These are phyloP conservation scores for Diachrysia chrysitis DNA, from an alignment of 2,888 invertebrate species.

Conservation along the genomic window DNA sequence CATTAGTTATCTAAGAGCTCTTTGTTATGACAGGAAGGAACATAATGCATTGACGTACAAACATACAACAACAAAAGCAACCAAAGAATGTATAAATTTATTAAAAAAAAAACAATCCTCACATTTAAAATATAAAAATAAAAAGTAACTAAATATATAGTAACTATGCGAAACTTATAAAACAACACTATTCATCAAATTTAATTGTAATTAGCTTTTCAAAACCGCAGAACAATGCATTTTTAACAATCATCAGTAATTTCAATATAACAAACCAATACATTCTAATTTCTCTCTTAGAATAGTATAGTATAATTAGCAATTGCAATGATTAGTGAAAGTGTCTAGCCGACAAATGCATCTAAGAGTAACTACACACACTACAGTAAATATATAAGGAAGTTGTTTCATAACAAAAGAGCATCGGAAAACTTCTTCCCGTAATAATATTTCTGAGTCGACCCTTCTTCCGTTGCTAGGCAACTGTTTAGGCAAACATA, in stretches of 20 bases:
- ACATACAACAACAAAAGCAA: not conserved
- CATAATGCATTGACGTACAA: not conserved
- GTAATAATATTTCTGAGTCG: constrained; percentile 26
- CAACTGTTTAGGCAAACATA: constrained; percentile 66
- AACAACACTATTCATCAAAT: not conserved
- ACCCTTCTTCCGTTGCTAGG: constrained; percentile 61
- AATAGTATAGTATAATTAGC: constrained; percentile 11
- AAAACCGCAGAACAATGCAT: constrained; percentile 17
- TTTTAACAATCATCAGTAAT: constrained; percentile 26
- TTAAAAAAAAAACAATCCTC: no score
- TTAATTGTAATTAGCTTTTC: constrained; percentile 8
- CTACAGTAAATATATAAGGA: not conserved
- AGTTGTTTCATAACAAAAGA: constrained; percentile 5
- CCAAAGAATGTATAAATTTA: no score
- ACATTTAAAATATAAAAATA: no score
- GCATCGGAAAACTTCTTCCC: constrained; percentile 9
- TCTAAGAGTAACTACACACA: no score
- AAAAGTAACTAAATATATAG: not conserved
- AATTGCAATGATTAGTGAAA: constrained; percentile 35
- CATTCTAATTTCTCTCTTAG: constrained; percentile 37
- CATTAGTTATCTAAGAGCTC: not conserved
- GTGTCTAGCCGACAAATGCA: not conserved
- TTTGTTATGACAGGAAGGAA: constrained; percentile 1
- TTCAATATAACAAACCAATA: constrained; percentile 17
- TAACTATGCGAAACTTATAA: not conserved